Conservation (phyloP, 2,113 vertebrate genomes). For the Parus major region DNA sequence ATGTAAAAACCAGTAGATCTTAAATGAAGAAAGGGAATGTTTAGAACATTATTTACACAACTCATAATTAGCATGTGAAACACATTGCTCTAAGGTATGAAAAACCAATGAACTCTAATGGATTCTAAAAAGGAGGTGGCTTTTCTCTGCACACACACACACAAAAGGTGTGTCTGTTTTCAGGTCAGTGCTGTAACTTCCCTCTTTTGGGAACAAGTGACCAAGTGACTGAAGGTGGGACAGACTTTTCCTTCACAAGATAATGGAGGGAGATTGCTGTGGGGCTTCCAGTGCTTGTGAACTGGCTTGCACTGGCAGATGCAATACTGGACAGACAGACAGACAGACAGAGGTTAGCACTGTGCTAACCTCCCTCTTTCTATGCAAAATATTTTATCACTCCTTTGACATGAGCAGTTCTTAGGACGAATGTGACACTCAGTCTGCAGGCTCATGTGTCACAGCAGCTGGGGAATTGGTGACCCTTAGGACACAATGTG, state of each 20-base stretch:
- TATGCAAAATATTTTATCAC: neutral
- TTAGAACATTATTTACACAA: slow-evolving; percentile 18
- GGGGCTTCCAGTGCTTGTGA: neutral
- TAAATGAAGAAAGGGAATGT: slow-evolving; percentile 8
- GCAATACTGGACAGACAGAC: neutral
- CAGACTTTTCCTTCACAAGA: neutral
- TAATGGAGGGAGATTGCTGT: neutral
- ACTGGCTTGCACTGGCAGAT: neutral
- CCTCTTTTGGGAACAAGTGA: neutral
- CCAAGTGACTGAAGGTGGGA: neutral
- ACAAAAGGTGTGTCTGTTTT: neutral
- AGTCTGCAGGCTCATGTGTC: neutral
- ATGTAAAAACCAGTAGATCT: neutral
- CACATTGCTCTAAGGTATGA: slow-evolving; percentile 20
- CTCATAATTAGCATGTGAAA: slow-evolving; percentile 20
- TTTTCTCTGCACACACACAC: neutral
- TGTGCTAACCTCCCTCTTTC: neutral
- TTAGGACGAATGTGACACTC: neutral
- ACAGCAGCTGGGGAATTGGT: neutral
- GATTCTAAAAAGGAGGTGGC: neutral
- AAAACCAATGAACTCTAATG: neutral
- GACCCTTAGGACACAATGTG: neutral
- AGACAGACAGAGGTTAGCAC: too few relatives aligned
- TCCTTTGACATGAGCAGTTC: neutral
- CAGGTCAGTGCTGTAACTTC: neutral